Base-by-base conservation (phyloP, 1,140 invertebrate species). In the Cotesia glomerata region DNA sequence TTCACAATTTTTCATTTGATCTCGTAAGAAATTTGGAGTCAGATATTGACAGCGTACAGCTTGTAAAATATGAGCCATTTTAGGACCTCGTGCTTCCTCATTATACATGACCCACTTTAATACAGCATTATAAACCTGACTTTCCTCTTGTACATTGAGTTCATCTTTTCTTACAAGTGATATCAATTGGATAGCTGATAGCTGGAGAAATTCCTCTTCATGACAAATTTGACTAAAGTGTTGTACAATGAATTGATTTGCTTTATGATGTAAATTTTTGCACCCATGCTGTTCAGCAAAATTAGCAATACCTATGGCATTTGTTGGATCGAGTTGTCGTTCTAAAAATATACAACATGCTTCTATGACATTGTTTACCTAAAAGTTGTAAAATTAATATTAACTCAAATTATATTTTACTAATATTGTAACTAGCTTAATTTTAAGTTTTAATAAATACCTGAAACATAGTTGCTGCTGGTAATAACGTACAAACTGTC, bases 391-490 rank as follows among this genome's bases (percentile, higher is more conserved):
- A 26, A 1, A 26, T 1, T 26, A 26, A 26, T 26, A 2, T 26
- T 26, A 26, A 26, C 1, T 26, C 26, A 26, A 26, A 26, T 26
- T 26, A 26, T 26, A 26, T 26, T 26, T 26, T 26, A 26, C 18
- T 26, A 26, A 26, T 2, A 26, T 26, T 26, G 18, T 26, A 26
- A 2, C 3, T 26, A 26, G 26, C 26, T 26, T 26, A 26, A 26
- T 26, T 26, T 26, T 26, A 26, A 26, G 3, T 26, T 26, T 26
- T 26, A 26, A 26, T 26, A 81, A 78, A 69, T 86, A 95, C 94
- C 89, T 97, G 95, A 83, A 97, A 95, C 95, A 97, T 97, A 14
- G 95, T 96, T 32, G 96, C 95, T 35, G 95, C 95, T 4, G 95
- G 94, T 75, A 98, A 88, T 32, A 97, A 86, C 75, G 95, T 93